Conservation (phyloP, 2,888 invertebrate species). For the Drosophila picticornis region DNA sequence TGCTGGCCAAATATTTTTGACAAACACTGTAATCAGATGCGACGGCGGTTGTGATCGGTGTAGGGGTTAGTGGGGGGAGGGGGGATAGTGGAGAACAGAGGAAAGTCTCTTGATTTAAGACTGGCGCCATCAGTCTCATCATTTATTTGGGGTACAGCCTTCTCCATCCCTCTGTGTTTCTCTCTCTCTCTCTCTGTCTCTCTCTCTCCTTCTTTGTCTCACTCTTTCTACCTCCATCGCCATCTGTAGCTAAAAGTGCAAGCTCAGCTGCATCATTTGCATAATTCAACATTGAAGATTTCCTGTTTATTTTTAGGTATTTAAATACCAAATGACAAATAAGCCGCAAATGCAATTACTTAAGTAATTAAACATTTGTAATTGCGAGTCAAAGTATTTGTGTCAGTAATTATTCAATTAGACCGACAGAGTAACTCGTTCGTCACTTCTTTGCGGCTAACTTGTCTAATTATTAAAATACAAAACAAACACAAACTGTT, state of each 20-base stretch:
- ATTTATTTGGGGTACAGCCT: slow-evolving; percentile 31
- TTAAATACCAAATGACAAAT: not conserved
- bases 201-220: not conserved
- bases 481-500: slow-evolving; percentile 11
- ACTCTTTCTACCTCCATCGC: not conserved
- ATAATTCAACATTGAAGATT: not conserved
- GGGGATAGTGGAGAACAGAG: not conserved
- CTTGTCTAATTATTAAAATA: slow-evolving; percentile 6
- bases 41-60: slow-evolving; percentile 30
- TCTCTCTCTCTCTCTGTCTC: not conserved
- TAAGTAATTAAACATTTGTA: slow-evolving; percentile 1
- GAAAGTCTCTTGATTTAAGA: slow-evolving; percentile 14
- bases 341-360: not conserved
- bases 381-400: not conserved
- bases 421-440: not conserved
- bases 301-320: not conserved
- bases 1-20: slow-evolving; percentile 76
- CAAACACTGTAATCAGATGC: slow-evolving; percentile 75
- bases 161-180: not conserved
- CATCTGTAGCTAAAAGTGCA: not conserved
- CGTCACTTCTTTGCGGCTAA: not conserved
- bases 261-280: not conserved
- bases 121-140: slow-evolving; percentile 49
- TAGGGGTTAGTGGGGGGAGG: not conserved
- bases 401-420: slow-evolving; percentile 1